phyloP scores from a whole-genome alignment of 1,140 invertebrate genomes.

The Contarinia nasturtii region DNA sequence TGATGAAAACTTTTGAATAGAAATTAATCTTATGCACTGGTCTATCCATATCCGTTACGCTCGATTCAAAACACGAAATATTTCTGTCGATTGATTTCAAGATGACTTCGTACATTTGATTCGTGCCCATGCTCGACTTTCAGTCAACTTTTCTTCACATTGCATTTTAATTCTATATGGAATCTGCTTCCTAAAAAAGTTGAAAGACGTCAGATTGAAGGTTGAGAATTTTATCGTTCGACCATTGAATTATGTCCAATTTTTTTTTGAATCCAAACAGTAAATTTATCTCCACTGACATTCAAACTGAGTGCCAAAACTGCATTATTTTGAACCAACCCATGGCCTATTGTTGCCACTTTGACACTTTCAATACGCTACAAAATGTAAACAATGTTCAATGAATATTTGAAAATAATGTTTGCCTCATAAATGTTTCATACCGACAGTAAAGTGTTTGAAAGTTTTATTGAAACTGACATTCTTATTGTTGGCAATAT shows the following conservation, averaged over 20 bases:
- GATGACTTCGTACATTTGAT: too few species aligned
- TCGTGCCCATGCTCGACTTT: too few species aligned
- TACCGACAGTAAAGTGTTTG: too few species aligned
- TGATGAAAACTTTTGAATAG: too few species aligned
- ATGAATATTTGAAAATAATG: neutral
- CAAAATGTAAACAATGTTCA: constrained; percentile 11
- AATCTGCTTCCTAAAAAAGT: constrained; percentile 13
- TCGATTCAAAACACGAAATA: too few species aligned
- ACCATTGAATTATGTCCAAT: constrained; percentile 42
- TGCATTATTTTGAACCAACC: constrained; percentile 48
- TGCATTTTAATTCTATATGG: neutral
- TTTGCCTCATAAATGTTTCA: too few species aligned
- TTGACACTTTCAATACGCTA: constrained; percentile 35
- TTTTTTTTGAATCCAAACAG: constrained; percentile 55
- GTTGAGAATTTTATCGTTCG: constrained; percentile 10
- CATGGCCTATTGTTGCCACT: constrained; percentile 40
- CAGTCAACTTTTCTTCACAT: neutral
- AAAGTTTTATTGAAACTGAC: too few species aligned
- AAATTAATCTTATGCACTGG: too few species aligned
- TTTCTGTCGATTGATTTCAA: too few species aligned
- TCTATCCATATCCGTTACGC: too few species aligned
- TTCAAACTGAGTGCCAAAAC: constrained; percentile 41
- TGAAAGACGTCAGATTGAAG: constrained; percentile 31
- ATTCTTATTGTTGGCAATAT: too few species aligned
- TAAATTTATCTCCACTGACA: constrained; percentile 38